A percentile compares a stretch with the other conserved stretches of the same genome.
These are phyloP conservation scores for Volucella bombylans DNA, from an alignment of 2,888 invertebrate species.

Conservation along the genomic window DNA sequence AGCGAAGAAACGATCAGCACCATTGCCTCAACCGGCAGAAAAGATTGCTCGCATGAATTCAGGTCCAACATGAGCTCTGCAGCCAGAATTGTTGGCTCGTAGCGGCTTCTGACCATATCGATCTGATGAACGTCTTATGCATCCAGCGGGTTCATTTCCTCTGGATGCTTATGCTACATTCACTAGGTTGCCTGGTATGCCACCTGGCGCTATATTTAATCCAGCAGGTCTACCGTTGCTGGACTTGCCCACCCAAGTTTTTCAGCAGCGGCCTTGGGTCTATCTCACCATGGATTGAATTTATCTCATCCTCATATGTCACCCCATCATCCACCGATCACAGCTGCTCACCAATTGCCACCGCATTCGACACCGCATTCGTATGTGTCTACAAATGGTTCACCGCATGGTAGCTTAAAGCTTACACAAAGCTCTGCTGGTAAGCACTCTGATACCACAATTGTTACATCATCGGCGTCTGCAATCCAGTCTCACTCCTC, in stretches of 20 bases:
- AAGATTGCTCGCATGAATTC: too few relatives aligned
- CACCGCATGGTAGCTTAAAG: constrained; percentile 79
- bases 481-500: constrained; percentile 75
- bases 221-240: constrained; percentile 81
- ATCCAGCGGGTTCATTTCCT: too few relatives aligned
- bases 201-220: constrained; percentile 81
- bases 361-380: constrained; percentile 77
- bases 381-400: constrained; percentile 75
- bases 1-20: too few relatives aligned
- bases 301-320: constrained; percentile 81
- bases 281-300: constrained; percentile 80
- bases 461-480: constrained; percentile 76
- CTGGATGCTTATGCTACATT: constrained; percentile 82
- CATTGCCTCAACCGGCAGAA: too few relatives aligned
- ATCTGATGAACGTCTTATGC: too few relatives aligned
- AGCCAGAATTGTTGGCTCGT: too few relatives aligned
- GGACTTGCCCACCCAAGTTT: constrained; percentile 80
- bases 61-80: too few relatives aligned
- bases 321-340: constrained; percentile 75
- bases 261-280: constrained; percentile 79
- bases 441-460: constrained; percentile 75
- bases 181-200: constrained; percentile 80
- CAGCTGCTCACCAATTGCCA: constrained; percentile 79
- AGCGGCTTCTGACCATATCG: too few relatives aligned
- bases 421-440: constrained; percentile 74